Base-by-base conservation (phyloP, 2,113 vertebrate species). In the Onychorhynchus coronatus region DNA sequence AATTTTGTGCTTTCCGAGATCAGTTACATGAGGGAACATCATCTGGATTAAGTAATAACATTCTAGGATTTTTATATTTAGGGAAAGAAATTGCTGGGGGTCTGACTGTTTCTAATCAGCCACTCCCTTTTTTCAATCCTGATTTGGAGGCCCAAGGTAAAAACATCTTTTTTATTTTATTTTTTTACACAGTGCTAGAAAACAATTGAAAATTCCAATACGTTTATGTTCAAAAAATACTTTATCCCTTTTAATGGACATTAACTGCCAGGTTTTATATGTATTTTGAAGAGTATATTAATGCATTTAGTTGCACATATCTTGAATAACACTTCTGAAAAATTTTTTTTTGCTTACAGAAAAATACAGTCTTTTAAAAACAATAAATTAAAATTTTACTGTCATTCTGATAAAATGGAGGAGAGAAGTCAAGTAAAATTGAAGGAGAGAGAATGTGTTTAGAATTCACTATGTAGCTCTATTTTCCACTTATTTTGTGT, bases 371-470 rank as follows among this genome's bases (percentile, higher is more conserved):
- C 15, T 66, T 6, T 68, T 50, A 13, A 52, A 73, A 82, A 14
- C 13, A 27, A 21, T 53, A 53, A 35, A 7, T 73, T 81, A 13
- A 6, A 59, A 70, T 42, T 71, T 63, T 18, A 35, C 8, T 52
- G 21, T 31, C 39, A 42, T 55, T 75, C 10, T 55, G 30, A 39
- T 68, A 46, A 80, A 85, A 74, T 42, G 25, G 5, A 3, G 15
- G 4, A 58, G 8, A 4, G 1, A 1, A 23, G 2, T 0, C 10
- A 80, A 71, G 33, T 44, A 23, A 82, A 82, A 37, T 8, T 50
- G 22, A 61, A 59, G 7, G 9, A 24, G 15, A 35, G 5, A 42
- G 2, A 47, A 72, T 70, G 18, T 49, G 11, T 79, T 46, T 68
- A 46, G 30, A 66, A 27, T 67, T 79, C 8, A 37, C 9, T 50